Percentiles rank a stretch among this genome's conserved stretches.
Evolutionary conservation across 2,888 invertebrate species (phyloP).

Genomic region (Diplazon laetatorius): DNA sequence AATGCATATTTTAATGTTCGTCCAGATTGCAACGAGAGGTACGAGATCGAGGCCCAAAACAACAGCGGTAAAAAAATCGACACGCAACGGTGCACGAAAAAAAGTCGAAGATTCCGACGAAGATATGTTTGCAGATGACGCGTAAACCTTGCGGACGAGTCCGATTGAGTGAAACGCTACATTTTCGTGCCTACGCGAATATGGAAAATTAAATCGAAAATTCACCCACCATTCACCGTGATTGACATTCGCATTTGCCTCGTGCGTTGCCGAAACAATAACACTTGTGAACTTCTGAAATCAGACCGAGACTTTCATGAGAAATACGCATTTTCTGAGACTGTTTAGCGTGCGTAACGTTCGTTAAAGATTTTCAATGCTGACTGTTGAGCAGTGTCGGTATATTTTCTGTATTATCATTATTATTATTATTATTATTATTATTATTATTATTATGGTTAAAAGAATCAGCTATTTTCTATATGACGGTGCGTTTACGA

Average conservation of each 20-base stretch:
- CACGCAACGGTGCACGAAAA: slow-evolving; percentile 46
- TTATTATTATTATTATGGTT: slow-evolving; percentile 18
- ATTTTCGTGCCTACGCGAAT: slow-evolving; percentile 7
- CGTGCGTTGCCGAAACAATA: slow-evolving; percentile 8
- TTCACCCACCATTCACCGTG: not conserved
- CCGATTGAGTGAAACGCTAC: slow-evolving; percentile 11
- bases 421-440: slow-evolving; percentile 36
- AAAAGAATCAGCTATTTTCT: not conserved
- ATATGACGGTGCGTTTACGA: slow-evolving; percentile 15
- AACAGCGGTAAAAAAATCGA: slow-evolving; percentile 28
- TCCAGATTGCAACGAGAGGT: slow-evolving; percentile 71
- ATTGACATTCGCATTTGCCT: slow-evolving; percentile 3
- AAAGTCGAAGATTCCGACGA: slow-evolving; percentile 67
- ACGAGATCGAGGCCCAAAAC: slow-evolving; percentile 71
- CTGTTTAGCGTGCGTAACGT: slow-evolving; percentile 18
- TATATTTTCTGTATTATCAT: slow-evolving; percentile 9
- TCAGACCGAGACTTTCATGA: slow-evolving; percentile 1
- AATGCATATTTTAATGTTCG: slow-evolving; percentile 21
- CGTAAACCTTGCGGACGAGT: slow-evolving; percentile 23
- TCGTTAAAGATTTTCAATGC: slow-evolving; percentile 33
- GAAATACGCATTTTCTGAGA: slow-evolving; percentile 24
- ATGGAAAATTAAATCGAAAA: slow-evolving; percentile 27
- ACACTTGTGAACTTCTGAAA: not conserved
- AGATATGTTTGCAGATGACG: slow-evolving; percentile 73
- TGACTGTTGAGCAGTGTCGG: slow-evolving; percentile 56